Percentiles rank a stretch among this genome's conserved stretches.
Evolutionary conservation across 2,797 vertebrate genomes (phyloP).

Genomic region (Melanotaenia maccullochi): DNA sequence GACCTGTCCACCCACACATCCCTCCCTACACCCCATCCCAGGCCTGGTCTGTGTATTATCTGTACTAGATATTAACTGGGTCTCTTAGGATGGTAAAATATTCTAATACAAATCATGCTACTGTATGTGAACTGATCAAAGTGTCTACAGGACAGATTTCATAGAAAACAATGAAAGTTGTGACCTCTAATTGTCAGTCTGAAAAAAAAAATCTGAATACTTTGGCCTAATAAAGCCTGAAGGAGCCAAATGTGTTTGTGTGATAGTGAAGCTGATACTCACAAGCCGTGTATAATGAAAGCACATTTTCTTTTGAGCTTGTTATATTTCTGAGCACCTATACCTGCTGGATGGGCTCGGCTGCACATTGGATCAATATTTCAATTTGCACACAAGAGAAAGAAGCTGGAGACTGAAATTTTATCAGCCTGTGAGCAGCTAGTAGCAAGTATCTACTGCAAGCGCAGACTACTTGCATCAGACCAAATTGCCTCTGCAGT

Average conservation of each 20-base stretch:
- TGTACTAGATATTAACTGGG: neutral
- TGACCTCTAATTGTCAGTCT: neutral
- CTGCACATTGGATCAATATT: slow-evolving; percentile 62
- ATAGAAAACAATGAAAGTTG: neutral
- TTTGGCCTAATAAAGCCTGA: neutral
- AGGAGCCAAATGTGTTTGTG: neutral
- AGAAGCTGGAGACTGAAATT: slow-evolving; percentile 46
- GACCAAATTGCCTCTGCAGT: slow-evolving; percentile 49
- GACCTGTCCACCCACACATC: slow-evolving; percentile 81
- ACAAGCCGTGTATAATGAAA: slow-evolving; percentile 1
- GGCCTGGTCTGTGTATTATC: slow-evolving; percentile 2
- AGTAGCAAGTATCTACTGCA: slow-evolving; percentile 32
- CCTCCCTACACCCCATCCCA: slow-evolving; percentile 44
- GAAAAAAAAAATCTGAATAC: neutral
- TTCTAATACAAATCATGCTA: neutral
- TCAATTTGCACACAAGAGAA: slow-evolving; percentile 49
- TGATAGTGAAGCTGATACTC: slow-evolving; percentile 9
- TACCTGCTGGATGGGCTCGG: slow-evolving; percentile 46
- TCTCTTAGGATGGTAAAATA: slow-evolving; percentile 22
- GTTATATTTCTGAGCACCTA: slow-evolving; percentile 30
- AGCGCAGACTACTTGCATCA: slow-evolving; percentile 25
- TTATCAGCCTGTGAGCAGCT: slow-evolving; percentile 48
- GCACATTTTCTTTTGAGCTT: slow-evolving; percentile 10
- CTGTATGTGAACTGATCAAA: neutral
- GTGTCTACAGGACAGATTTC: neutral